phyloP scores from a whole-genome alignment of 1,140 invertebrate species.

The Trachelipus rathkii region DNA sequence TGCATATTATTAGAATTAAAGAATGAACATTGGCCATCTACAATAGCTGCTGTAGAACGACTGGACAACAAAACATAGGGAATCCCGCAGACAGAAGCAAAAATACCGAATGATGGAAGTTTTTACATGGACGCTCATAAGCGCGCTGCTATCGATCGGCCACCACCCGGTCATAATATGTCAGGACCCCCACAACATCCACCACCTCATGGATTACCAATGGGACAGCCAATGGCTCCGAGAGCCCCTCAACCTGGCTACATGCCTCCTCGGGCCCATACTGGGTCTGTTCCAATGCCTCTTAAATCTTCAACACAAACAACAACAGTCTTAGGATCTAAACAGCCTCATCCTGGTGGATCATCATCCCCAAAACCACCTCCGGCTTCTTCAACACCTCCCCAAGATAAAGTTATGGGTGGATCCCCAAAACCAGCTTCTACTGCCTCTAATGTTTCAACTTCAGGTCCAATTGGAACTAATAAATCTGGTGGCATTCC shows the following conservation, averaged over 20 bases:
- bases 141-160: conserved; percentile 32
- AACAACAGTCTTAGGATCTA: conserved; percentile 22
- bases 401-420: conserved; percentile 20
- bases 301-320: conserved; percentile 22
- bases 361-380: conserved; percentile 25
- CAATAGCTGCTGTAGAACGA: no score
- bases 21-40: no score
- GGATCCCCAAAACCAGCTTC: conserved; percentile 30
- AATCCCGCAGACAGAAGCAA: no score
- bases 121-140: conserved; percentile 42
- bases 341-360: conserved; percentile 25
- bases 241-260: conserved; percentile 33
- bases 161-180: conserved; percentile 40
- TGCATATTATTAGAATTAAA: no score
- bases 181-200: conserved; percentile 37
- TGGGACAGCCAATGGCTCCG: conserved; percentile 33
- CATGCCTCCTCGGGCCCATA: conserved; percentile 37
- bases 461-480: background rate
- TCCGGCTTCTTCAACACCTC: conserved; percentile 8
- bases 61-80: conserved; percentile 34
- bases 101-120: no score
- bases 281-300: conserved; percentile 31
- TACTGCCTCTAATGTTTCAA: conserved; percentile 15
- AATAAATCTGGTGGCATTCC: background rate
- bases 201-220: conserved; percentile 30